Evolutionary conservation across 2,113 vertebrate genomes (phyloP).

Genomic region (Microtus ochrogaster): DNA sequence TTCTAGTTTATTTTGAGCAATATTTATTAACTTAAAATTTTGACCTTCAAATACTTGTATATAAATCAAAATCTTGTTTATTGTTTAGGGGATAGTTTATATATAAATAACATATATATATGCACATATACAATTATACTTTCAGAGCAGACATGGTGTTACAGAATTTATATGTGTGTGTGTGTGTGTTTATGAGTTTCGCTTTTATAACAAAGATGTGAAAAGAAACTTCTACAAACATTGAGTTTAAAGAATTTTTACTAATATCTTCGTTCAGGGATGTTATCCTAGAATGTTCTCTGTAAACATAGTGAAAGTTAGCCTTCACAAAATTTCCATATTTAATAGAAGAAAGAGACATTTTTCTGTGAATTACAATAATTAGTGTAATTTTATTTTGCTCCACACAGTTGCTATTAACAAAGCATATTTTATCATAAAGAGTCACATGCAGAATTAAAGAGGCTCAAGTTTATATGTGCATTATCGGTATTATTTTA

Average conservation of each 20-base stretch:
- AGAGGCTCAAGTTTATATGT: neutral
- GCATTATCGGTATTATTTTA: neutral
- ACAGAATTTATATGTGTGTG: too few species aligned
- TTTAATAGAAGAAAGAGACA: neutral
- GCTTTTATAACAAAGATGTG: neutral
- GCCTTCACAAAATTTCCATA: neutral
- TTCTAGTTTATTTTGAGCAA: neutral
- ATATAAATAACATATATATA: neutral
- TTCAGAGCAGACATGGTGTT: neutral
- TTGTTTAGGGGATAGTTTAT: neutral
- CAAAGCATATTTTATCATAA: neutral
- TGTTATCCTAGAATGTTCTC: neutral
- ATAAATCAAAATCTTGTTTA: neutral
- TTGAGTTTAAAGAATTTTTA: neutral
- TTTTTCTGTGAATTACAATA: neutral
- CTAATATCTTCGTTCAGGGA: neutral
- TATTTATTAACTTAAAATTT: neutral
- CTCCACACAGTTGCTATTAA: neutral
- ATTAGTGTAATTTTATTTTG: neutral
- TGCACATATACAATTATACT: too few species aligned
- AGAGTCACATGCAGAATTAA: neutral
- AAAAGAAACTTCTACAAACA: neutral
- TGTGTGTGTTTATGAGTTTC: too few species aligned
- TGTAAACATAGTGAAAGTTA: neutral
- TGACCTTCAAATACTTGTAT: neutral